Conservation (phyloP, 2,797 vertebrate genomes). For the Euphonia xanthogaster region DNA sequence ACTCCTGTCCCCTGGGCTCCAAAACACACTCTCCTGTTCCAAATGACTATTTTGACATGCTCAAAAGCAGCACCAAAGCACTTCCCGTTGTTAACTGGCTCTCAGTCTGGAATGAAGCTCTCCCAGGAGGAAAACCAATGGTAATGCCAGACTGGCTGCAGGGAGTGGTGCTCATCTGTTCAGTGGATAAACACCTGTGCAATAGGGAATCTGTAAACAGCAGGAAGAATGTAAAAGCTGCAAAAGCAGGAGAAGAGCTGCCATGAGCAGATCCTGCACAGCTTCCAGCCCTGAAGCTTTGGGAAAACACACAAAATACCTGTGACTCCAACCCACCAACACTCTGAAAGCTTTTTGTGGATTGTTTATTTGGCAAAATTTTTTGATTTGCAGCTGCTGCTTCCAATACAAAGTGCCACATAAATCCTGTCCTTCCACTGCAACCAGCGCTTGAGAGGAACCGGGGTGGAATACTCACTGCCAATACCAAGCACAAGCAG, state of each 20-base stretch:
- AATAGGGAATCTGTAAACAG: background rate
- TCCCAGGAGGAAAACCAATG: background rate
- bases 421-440: background rate
- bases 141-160: background rate
- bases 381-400: background rate
- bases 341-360: background rate
- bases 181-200: background rate
- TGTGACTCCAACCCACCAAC: background rate
- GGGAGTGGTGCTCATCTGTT: background rate
- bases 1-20: background rate
- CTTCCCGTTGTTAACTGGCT: background rate
- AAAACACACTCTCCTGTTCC: accelerated
- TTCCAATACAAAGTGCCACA: background rate
- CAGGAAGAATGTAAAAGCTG: background rate
- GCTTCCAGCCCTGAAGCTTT: background rate
- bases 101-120: background rate
- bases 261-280: background rate
- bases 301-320: background rate
- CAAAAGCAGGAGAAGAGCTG: background rate
- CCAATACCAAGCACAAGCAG: accelerated
- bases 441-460: background rate
- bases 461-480: background rate
- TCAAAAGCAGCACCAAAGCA: background rate
- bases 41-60: background rate
- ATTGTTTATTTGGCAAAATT: background rate